These are phyloP conservation scores for Isurus oxyrinchus DNA, from an alignment of 2,113 vertebrate species.

Conservation along the genomic window DNA sequence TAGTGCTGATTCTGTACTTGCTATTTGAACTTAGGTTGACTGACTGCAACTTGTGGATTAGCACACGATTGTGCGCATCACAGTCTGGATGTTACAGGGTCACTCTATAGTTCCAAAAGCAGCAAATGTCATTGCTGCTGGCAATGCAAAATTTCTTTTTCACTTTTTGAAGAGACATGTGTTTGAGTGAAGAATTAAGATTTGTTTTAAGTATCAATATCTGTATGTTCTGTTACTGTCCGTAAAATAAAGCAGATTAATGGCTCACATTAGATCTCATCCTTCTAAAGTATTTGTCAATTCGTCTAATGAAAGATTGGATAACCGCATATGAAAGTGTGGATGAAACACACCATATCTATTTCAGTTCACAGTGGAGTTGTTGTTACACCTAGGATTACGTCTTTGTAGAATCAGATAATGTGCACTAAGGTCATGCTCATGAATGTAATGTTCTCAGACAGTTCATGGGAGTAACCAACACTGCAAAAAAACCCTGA, in stretches of 20 bases:
- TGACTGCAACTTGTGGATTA: no score
- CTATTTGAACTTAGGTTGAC: no score
- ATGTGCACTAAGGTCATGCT: background rate
- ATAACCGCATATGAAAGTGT: background rate
- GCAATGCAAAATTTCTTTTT: no score
- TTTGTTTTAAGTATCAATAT: background rate
- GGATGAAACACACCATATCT: background rate
- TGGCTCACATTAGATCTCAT: background rate
- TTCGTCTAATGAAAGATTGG: background rate
- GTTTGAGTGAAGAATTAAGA: background rate
- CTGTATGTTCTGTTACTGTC: background rate
- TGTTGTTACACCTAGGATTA: background rate
- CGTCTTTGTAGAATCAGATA: background rate
- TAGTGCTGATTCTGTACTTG: no score
- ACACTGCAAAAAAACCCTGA: background rate
- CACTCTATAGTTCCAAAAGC: no score
- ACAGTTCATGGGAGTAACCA: background rate
- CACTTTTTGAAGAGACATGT: background rate
- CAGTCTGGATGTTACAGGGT: no score
- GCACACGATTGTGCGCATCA: no score
- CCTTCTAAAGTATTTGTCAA: background rate
- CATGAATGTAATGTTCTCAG: background rate
- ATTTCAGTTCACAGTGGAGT: background rate
- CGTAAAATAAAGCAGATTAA: background rate
- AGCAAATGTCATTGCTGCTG: no score